Conservation (phyloP, 2,888 invertebrate genomes). For the Polia nebulosa region DNA sequence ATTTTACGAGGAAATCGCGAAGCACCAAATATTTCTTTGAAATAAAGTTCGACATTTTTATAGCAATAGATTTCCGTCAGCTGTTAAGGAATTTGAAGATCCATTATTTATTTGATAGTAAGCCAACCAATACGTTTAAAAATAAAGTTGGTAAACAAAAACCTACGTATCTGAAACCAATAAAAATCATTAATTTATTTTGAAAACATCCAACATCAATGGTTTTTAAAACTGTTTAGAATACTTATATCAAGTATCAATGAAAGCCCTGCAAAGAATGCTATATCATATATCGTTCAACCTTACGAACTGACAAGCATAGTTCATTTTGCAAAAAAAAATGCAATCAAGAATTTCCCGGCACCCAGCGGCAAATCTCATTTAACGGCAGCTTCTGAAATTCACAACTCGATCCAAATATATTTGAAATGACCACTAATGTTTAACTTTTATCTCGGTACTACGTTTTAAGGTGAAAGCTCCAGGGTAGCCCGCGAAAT, state of each 20-base stretch:
- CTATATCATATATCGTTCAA: slow-evolving; percentile 7
- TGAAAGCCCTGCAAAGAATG: background rate
- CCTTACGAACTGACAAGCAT: background rate
- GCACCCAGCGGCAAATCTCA: slow-evolving; percentile 36
- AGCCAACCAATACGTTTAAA: slow-evolving; percentile 32
- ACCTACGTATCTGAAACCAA: background rate
- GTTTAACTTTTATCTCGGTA: slow-evolving; percentile 36
- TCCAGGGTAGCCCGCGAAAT: no score
- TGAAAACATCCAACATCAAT: background rate
- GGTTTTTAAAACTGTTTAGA: slow-evolving; percentile 13
- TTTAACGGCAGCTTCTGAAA: slow-evolving; percentile 25
- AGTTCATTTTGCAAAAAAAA: slow-evolving; percentile 32
- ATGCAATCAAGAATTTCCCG: slow-evolving; percentile 29
- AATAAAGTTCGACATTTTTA: slow-evolving; percentile 18
- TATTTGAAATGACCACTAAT: slow-evolving; percentile 27
- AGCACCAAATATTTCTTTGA: slow-evolving; percentile 18
- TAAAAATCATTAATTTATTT: slow-evolving; percentile 1
- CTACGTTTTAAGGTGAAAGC: no score
- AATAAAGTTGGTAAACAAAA: background rate
- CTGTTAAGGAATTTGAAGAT: slow-evolving; percentile 15
- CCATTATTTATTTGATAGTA: slow-evolving; percentile 13
- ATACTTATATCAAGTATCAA: no score
- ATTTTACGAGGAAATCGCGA: slow-evolving; percentile 11
- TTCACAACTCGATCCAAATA: slow-evolving; percentile 32
- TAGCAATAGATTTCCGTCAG: slow-evolving; percentile 6